phyloP scores from a whole-genome alignment of 2,888 invertebrate species.

The Aspidiotus rigidus region DNA sequence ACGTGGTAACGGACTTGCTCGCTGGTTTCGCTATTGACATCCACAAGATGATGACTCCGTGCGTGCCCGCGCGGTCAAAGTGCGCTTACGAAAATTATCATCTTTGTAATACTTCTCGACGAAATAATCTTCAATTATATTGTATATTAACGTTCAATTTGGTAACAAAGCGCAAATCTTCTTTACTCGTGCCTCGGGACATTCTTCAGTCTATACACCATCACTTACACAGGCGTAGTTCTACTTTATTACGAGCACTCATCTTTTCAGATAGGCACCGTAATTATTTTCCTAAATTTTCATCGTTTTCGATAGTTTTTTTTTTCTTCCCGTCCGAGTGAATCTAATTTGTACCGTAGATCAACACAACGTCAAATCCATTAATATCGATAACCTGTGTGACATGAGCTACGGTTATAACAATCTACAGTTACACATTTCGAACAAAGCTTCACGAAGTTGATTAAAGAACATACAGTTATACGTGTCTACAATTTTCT shows the following conservation, averaged over 20 bases:
- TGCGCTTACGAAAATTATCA: conserved; percentile 29
- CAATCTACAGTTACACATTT: too few species aligned
- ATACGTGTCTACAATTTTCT: too few species aligned
- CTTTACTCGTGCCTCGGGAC: conserved; percentile 15
- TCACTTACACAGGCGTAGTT: not conserved
- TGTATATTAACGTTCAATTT: conserved; percentile 25
- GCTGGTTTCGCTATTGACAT: conserved; percentile 31
- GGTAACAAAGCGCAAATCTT: conserved; percentile 10
- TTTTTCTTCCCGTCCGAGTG: not conserved
- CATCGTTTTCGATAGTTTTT: conserved; percentile 21
- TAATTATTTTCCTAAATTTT: not conserved
- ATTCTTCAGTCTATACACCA: conserved; percentile 10
- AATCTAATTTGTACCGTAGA: conserved; percentile 26
- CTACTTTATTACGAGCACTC: not conserved
- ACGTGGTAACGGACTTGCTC: conserved; percentile 35
- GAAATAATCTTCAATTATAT: conserved; percentile 30
- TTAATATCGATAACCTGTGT: too few species aligned
- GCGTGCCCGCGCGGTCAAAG: conserved; percentile 23
- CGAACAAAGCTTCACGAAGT: too few species aligned
- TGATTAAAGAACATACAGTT: too few species aligned
- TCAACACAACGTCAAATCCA: not conserved
- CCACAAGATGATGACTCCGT: conserved; percentile 16
- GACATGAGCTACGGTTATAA: too few species aligned
- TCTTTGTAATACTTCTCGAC: conserved; percentile 23
- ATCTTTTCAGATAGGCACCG: not conserved